Base-by-base conservation (phyloP, 2,113 vertebrate species). In the Myrmecobius fasciatus region DNA sequence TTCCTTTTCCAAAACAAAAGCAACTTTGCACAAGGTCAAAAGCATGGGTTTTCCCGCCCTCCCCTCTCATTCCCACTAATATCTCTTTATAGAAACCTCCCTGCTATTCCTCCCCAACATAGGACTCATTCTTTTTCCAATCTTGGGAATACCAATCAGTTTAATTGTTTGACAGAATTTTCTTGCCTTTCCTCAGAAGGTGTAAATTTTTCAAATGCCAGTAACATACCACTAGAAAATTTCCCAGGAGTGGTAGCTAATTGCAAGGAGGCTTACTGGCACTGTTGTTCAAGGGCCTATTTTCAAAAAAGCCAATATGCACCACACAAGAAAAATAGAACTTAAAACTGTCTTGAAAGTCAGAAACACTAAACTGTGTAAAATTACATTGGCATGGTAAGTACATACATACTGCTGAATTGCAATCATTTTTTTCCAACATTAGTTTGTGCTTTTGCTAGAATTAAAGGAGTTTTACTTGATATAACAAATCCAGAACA, bases 111-210 rank as follows among this genome's bases (percentile, higher is more conserved):
- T 98, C 97, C 98, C 96, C 97, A 98, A 95, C 95, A 97, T 93
- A 96, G 89, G 96, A 96, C 94, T 98, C 96, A 53, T 93, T 96
- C 91, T 95, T 96, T 97, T 97, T 97, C 98, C 97, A 97, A 98
- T 98, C 98, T 98, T 97, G 98, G 98, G 98, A 99, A 98, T 99
- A 99, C 98, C 98, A 98, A 98, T 99, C 98, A 98, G 98, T 98
- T 98, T 98, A 98, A 98, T 98, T 99, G 98, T 98, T 98, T 99
- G 98, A 99, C 98, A 99, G 98, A 98, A 97, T 99, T 98, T 99
- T 99, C 98, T 98, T 99, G 98, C 97, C 98, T 99, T 98, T 99
- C 93, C 96, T 98, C 96, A 98, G 98, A 99, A 99, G 98, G 98
- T 99, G 98, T 97, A 96, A 97, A 98, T 98, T 99, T 99, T 98